Percentiles rank a stretch among this genome's conserved stretches.
Conservation (phyloP, 1,140 invertebrate genomes). For the Conus ventricosus region DNA sequence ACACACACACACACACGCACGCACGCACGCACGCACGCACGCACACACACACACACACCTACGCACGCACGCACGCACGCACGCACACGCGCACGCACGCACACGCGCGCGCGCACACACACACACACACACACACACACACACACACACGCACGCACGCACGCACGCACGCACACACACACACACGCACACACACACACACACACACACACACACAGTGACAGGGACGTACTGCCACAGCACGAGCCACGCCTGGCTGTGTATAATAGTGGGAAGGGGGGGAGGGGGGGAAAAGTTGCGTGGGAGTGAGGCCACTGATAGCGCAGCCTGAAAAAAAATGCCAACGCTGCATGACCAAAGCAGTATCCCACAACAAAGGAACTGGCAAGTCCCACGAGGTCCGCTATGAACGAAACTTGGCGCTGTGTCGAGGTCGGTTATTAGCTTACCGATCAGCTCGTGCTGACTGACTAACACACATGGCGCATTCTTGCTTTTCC, state of each 20-base stretch:
- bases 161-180: neutral
- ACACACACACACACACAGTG: too few species aligned
- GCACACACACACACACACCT: neutral
- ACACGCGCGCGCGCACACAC: conserved; percentile 15
- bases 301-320: neutral
- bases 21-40: neutral
- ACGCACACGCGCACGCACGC: neutral
- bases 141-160: neutral
- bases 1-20: conserved; percentile 13
- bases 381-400: too few species aligned
- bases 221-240: neutral
- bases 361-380: neutral
- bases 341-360: neutral
- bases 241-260: too few species aligned
- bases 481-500: too few species aligned
- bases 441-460: too few species aligned
- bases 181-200: neutral
- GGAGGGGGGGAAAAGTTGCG: neutral
- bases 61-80: neutral
- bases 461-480: too few species aligned
- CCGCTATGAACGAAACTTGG: too few species aligned
- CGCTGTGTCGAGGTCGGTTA: too few species aligned
- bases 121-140: neutral
- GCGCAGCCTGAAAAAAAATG: neutral
- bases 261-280: too few species aligned